phyloP scores from a whole-genome alignment of 2,113 vertebrate genomes.

The Nipponia nippon region DNA sequence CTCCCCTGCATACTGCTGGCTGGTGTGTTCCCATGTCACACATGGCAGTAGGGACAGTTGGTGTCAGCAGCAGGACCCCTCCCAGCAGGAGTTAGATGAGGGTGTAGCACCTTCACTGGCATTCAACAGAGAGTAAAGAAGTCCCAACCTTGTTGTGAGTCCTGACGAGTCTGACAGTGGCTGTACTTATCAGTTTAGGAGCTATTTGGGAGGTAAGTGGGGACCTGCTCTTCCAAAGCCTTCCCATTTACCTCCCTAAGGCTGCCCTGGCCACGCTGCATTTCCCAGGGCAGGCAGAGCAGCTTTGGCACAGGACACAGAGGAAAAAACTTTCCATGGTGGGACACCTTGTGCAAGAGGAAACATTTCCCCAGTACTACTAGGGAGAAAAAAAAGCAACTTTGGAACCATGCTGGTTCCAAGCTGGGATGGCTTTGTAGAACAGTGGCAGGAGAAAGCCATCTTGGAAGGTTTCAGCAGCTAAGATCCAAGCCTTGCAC shows the following conservation, averaged over 20 bases:
- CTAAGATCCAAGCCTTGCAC: background rate
- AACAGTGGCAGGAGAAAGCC: background rate
- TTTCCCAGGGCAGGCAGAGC: background rate
- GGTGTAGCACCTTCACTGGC: background rate
- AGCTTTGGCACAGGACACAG: background rate
- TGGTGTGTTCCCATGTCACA: background rate
- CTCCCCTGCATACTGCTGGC: background rate
- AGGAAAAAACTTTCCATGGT: background rate
- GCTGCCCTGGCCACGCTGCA: fast-evolving
- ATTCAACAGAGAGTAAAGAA: background rate
- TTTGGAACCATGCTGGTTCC: background rate
- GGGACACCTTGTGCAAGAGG: background rate
- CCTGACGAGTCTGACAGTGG: background rate
- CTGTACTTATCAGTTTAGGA: background rate
- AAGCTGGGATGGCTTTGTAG: background rate
- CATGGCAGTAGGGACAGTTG: fast-evolving
- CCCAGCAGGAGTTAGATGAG: background rate
- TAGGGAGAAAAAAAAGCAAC: background rate
- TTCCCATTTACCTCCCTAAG: background rate
- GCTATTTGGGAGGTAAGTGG: background rate
- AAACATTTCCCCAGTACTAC: background rate
- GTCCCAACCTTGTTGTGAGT: background rate
- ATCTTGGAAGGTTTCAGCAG: background rate
- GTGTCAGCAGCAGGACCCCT: background rate
- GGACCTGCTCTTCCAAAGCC: background rate